These are phyloP conservation scores for Pica pica DNA, from an alignment of 2,113 vertebrate genomes.

Conservation along the genomic window DNA sequence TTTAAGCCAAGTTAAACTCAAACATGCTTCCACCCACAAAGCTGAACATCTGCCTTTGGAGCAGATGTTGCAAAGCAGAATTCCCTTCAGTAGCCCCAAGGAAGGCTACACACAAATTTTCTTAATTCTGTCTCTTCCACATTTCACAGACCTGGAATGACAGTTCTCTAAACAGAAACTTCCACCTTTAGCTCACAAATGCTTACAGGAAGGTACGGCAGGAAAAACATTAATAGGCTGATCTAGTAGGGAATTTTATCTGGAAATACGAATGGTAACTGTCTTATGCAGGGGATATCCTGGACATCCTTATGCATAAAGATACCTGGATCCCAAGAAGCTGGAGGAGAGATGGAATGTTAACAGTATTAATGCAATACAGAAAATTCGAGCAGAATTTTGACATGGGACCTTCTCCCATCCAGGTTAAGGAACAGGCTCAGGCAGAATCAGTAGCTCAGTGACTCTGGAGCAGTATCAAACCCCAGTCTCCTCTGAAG, in stretches of 20 bases:
- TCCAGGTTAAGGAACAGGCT: background rate
- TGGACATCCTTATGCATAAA: background rate
- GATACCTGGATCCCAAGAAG: background rate
- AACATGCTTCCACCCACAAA: background rate
- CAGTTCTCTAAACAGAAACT: background rate
- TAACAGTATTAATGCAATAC: background rate
- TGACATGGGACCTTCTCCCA: background rate
- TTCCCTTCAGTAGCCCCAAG: background rate
- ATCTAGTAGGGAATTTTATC: background rate
- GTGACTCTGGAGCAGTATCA: background rate
- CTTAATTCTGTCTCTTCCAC: background rate
- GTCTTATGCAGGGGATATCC: background rate
- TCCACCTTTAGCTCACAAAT: background rate
- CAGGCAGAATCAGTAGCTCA: background rate
- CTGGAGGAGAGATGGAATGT: background rate
- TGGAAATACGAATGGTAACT: background rate
- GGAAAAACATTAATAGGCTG: background rate
- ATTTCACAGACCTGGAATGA: background rate
- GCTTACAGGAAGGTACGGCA: accelerated
- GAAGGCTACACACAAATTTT: background rate
- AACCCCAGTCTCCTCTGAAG: background rate
- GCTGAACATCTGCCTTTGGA: background rate
- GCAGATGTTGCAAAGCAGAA: slow-evolving; percentile 8
- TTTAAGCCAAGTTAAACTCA: background rate
- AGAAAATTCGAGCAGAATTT: background rate